Evolutionary conservation across 2,113 vertebrate species (phyloP).

Genomic region (Vulpes ferrilata): DNA sequence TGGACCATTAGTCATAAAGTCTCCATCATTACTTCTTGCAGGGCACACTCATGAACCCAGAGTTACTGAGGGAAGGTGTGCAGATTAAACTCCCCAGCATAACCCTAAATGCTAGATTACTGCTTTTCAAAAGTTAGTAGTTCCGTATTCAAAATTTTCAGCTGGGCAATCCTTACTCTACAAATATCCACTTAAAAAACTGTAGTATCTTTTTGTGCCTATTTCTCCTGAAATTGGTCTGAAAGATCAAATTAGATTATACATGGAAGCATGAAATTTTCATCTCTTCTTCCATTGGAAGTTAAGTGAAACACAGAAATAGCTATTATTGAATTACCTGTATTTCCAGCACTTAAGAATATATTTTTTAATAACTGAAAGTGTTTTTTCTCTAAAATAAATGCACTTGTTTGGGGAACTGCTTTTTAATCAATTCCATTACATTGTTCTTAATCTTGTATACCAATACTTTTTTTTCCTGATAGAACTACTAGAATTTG

Average conservation of each 20-base stretch:
- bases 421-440: background rate
- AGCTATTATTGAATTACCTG: background rate
- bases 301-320: background rate
- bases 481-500: background rate
- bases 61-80: background rate
- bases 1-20: background rate
- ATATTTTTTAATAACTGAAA: background rate
- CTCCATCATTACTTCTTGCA: background rate
- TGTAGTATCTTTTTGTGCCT: background rate
- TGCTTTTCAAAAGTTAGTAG: constrained; percentile 18
- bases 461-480: background rate
- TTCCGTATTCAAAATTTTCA: constrained; percentile 2
- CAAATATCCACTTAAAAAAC: background rate
- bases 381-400: constrained; percentile 7
- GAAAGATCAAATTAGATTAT: constrained; percentile 28
- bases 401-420: background rate
- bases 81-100: background rate
- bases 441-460: constrained; percentile 28
- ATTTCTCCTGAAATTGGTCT: background rate
- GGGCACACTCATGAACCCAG: background rate
- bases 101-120: background rate
- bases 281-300: background rate
- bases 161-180: background rate
- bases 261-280: background rate
- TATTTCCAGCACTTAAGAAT: background rate